phyloP scores from a whole-genome alignment of 2,888 invertebrate species.

The Dioctria rufipes region DNA sequence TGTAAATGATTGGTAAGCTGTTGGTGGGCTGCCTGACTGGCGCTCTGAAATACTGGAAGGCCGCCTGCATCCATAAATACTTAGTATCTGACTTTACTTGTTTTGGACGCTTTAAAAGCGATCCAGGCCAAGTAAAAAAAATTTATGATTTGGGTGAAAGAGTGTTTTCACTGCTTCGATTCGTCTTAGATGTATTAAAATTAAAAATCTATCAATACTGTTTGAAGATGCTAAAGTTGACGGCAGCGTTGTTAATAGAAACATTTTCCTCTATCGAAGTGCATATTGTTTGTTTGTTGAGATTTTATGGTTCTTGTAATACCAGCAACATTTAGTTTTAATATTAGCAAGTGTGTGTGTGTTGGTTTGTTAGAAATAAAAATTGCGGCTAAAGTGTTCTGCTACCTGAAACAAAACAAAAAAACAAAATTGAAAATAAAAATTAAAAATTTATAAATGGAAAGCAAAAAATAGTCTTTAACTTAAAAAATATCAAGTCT shows the following conservation, averaged over 20 bases:
- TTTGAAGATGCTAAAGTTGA: neutral
- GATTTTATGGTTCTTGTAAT: neutral
- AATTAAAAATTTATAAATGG: no score
- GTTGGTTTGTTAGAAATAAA: no score
- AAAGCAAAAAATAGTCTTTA: no score
- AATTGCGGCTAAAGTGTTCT: no score
- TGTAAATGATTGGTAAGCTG: constrained; percentile 58
- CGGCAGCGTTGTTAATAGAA: neutral
- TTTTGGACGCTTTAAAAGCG: constrained; percentile 60
- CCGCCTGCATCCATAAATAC: constrained; percentile 73
- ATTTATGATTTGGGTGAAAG: constrained; percentile 15
- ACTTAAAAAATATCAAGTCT: no score
- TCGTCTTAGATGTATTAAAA: constrained; percentile 24
- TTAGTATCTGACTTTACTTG: constrained; percentile 64
- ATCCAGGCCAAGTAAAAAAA: constrained; percentile 59
- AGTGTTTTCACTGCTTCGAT: neutral
- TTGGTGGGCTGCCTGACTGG: constrained; percentile 70
- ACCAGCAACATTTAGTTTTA: no score
- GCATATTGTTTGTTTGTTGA: constrained; percentile 46
- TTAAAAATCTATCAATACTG: constrained; percentile 3
- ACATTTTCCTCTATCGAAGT: constrained; percentile 57
- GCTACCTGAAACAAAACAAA: no score
- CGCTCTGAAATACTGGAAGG: constrained; percentile 72
- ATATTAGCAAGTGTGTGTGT: no score
- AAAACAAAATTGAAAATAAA: no score